phyloP scores from a whole-genome alignment of 2,797 vertebrate genomes.

The Gymnothorax javanicus region DNA sequence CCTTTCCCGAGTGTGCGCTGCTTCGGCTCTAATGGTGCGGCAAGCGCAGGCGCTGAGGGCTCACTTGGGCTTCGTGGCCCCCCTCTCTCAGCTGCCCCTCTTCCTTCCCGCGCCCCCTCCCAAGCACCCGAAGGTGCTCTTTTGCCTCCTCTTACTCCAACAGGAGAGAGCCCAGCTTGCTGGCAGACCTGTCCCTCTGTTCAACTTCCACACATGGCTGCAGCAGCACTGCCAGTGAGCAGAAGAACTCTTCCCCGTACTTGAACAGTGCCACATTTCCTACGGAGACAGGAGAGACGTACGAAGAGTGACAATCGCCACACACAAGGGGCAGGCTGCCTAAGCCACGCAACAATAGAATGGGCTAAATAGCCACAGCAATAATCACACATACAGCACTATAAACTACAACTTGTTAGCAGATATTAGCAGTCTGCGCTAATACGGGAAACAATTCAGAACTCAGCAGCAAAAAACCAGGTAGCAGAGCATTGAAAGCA shows the following conservation, averaged over 20 bases:
- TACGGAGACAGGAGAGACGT: slow-evolving; percentile 30
- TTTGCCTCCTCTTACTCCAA: slow-evolving; percentile 52
- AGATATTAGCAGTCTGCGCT: not conserved
- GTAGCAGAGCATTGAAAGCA: not conserved
- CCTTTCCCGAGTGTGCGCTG: slow-evolving; percentile 31
- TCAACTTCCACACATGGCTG: slow-evolving; percentile 53
- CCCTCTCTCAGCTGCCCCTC: slow-evolving; percentile 17
- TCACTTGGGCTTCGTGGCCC: slow-evolving; percentile 17
- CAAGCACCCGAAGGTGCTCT: slow-evolving; percentile 48
- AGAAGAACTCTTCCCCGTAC: slow-evolving; percentile 56
- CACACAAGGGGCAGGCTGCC: not conserved
- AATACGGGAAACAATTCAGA: not conserved
- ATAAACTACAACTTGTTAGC: not conserved
- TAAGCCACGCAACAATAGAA: not conserved
- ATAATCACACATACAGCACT: not conserved
- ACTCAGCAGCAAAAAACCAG: not conserved
- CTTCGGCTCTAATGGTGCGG: slow-evolving; percentile 23
- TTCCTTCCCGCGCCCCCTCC: slow-evolving; percentile 48
- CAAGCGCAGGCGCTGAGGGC: slow-evolving; percentile 13
- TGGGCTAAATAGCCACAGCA: not conserved
- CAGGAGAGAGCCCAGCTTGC: slow-evolving; percentile 52
- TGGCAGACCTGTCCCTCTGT: slow-evolving; percentile 51
- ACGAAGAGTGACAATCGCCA: not conserved
- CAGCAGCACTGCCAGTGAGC: slow-evolving; percentile 51
- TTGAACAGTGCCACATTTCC: slow-evolving; percentile 55